phyloP scores from a whole-genome alignment of 2,797 vertebrate species.

The Chlorospingus flavigularis region DNA sequence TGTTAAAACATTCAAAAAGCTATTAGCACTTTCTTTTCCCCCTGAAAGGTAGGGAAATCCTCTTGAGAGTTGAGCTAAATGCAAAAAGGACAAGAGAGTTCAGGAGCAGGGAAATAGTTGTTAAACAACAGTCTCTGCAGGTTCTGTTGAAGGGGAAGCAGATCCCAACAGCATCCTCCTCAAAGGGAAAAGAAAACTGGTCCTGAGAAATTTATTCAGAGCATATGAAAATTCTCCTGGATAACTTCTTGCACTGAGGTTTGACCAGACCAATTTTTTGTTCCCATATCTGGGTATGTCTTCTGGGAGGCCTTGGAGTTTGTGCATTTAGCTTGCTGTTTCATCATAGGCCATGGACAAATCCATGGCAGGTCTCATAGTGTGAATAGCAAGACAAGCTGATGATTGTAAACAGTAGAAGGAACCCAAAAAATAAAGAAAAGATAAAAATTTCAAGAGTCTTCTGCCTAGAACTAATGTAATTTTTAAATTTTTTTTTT shows the following conservation, averaged over 20 bases:
- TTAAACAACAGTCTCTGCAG: background rate
- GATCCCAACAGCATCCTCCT: background rate
- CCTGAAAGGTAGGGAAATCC: background rate
- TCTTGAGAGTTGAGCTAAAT: background rate
- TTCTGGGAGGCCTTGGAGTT: background rate
- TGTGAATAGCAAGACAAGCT: background rate
- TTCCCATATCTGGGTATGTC: background rate
- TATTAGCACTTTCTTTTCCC: background rate
- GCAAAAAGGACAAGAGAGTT: background rate
- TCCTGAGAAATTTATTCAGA: background rate
- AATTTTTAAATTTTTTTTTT: background rate
- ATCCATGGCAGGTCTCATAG: background rate
- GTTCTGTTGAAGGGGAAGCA: background rate
- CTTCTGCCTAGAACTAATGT: background rate
- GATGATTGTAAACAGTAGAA: fast-evolving
- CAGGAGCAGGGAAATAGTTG: background rate
- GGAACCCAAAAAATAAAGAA: background rate
- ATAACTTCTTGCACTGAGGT: background rate
- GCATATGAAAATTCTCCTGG: background rate
- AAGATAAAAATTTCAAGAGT: background rate
- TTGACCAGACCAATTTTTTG: background rate
- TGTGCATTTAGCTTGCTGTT: background rate
- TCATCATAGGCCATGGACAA: background rate
- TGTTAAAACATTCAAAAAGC: background rate
- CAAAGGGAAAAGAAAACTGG: background rate